Base-by-base conservation (phyloP, 2,797 vertebrate species). In the Apodemus agrarius region DNA sequence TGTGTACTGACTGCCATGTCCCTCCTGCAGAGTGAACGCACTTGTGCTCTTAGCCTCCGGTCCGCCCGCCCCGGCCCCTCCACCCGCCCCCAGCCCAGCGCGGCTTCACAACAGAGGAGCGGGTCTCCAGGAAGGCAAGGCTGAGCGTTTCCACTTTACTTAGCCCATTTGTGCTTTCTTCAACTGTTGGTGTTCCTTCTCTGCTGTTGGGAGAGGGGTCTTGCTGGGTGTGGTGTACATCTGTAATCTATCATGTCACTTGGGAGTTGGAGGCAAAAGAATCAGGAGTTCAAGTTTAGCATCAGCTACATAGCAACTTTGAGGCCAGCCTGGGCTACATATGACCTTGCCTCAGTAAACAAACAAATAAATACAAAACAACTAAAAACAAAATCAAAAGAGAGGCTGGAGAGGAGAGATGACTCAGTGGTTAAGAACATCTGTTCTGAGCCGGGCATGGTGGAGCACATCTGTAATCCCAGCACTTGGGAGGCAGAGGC, bases 171-270 rank as follows among this genome's bases (percentile, higher is more conserved):
- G 34, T 63, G 54, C 94, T 46, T 95, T 43, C 82, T 83, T 61
- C 5, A 12, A 22, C n/a, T 19, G 17, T 86, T 83, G 13, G 8
- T 92, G 85, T 74, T 81, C 89, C 46, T 83, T 87, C 93, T 94
- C 12, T 89, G 87, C 61, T 46, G 69, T 63, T 85, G 49, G 95
- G 89, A 93, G 67, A 91, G 61, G 24, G 59, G 61, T 31, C 22
- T 89, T 26, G 43, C 54, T 75, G 52, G 26, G 37, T 75, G 17
- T 88, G 52, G 37, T 21, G 16, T 7, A 43, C 11, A 34, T 75
- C 69, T 43, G n/a, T 43, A 31, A 43, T 88, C 69, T 75, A 21
- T 49, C 0, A 2, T 7, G 43, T 57, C 69, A 34, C 52, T 75
- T 75, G 37, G 69, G n/a, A 59, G 37, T 31, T 75, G 52, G 69